Conservation (phyloP, 1,140 invertebrate genomes). For the Drosophila kohkoa region DNA sequence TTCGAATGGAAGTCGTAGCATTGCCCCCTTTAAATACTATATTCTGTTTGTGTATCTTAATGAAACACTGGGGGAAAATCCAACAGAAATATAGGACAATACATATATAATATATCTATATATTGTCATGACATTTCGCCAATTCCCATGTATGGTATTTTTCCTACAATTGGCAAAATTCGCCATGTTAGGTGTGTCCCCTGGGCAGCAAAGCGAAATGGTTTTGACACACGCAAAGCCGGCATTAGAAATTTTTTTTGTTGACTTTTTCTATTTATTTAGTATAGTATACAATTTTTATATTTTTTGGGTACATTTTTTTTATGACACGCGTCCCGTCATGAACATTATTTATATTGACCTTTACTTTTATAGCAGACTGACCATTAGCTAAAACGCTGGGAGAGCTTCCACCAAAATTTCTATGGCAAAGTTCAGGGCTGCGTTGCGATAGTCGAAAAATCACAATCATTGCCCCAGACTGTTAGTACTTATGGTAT, state of each 20-base stretch:
- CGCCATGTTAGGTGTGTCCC: slow-evolving; percentile 4
- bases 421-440: slow-evolving; percentile 68
- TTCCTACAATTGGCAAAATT: not conserved
- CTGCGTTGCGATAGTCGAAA: slow-evolving; percentile 20
- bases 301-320: slow-evolving; percentile 15
- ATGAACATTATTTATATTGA: slow-evolving; percentile 76
- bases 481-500: not conserved
- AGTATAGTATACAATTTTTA: slow-evolving; percentile 33
- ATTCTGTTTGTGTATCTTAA: not conserved
- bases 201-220: slow-evolving; percentile 43
- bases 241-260: slow-evolving; percentile 24
- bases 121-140: not conserved
- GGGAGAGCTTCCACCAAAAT: slow-evolving; percentile 15
- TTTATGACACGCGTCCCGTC: slow-evolving; percentile 53
- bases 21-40: slow-evolving; percentile 7
- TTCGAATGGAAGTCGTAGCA: slow-evolving; percentile 4
- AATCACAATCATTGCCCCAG: slow-evolving; percentile 54
- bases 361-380: slow-evolving; percentile 58
- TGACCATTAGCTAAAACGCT: slow-evolving; percentile 64
- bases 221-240: slow-evolving; percentile 47
- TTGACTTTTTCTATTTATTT: not conserved
- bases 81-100: not conserved
- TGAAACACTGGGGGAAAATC: slow-evolving; percentile 4
- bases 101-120: not conserved
- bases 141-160: not conserved